These are phyloP conservation scores for Metopia argyrocephala DNA, from an alignment of 2,888 invertebrate genomes.

Conservation along the genomic window DNA sequence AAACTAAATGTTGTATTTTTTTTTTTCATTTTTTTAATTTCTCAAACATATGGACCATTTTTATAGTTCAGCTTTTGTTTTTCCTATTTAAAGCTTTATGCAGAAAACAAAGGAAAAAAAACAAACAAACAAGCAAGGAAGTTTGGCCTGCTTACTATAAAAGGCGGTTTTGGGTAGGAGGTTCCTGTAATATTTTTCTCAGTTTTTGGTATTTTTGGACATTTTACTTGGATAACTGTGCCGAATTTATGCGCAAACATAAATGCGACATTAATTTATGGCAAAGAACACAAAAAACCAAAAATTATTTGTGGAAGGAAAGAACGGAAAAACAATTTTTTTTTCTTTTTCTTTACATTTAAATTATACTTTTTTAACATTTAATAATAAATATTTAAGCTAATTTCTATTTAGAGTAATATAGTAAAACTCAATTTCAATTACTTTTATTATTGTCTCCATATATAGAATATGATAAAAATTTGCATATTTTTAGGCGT, in stretches of 20 bases:
- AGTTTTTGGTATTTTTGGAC: conserved; percentile 27
- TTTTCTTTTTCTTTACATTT: too few relatives aligned
- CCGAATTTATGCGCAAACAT: conserved; percentile 64
- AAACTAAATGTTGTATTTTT: conserved; percentile 22
- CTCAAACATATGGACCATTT: neutral
- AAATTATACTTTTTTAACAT: too few relatives aligned
- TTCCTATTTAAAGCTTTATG: neutral
- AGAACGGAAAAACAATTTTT: neutral
- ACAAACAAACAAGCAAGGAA: too few relatives aligned
- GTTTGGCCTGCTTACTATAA: neutral
- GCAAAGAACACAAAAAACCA: conserved; percentile 20
- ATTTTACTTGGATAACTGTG: conserved; percentile 51
- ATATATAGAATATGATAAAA: too few relatives aligned
- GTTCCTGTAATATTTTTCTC: conserved; percentile 21
- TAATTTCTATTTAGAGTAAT: too few relatives aligned
- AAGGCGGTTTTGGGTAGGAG: conserved; percentile 16
- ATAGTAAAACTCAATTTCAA: too few relatives aligned
- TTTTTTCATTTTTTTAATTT: conserved; percentile 1
- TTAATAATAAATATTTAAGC: too few relatives aligned
- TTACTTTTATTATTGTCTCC: too few relatives aligned
- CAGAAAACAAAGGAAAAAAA: neutral
- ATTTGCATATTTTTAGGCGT: too few relatives aligned
- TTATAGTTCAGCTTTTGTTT: neutral
- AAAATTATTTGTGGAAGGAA: conserved; percentile 6
- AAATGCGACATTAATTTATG: conserved; percentile 66